Conservation (phyloP, 2,113 vertebrate genomes). For the Physeter macrocephalus region DNA sequence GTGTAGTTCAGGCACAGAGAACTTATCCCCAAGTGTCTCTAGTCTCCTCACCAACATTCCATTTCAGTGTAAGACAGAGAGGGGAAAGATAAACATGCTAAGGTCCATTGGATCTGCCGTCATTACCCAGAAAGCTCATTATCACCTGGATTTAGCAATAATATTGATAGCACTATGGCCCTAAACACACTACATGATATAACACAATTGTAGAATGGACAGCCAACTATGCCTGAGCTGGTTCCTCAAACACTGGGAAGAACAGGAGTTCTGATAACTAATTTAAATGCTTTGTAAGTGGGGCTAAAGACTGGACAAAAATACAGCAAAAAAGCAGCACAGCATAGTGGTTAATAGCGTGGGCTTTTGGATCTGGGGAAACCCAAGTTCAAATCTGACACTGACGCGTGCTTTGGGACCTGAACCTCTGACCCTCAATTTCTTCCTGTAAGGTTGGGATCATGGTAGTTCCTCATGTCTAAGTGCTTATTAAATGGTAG, state of each 20-base stretch:
- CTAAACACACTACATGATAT: not conserved
- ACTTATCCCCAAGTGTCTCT: not conserved
- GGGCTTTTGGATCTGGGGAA: not conserved
- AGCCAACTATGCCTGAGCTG: not conserved
- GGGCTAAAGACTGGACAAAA: not conserved
- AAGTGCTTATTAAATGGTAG: not conserved
- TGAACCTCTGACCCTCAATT: not conserved
- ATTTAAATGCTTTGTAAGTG: not conserved
- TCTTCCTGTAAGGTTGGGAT: not conserved
- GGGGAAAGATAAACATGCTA: not conserved
- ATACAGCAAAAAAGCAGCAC: not conserved
- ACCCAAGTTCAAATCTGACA: not conserved
- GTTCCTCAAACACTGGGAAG: not conserved
- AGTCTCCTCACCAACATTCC: not conserved
- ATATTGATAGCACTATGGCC: not conserved
- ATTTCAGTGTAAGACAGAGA: not conserved
- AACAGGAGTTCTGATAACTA: not conserved
- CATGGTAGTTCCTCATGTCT: not conserved
- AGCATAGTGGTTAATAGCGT: not conserved
- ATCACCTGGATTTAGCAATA: not conserved
- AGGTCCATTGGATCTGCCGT: not conserved
- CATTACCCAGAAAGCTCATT: not conserved
- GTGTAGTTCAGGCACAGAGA: not conserved
- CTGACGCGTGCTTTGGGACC: not conserved
- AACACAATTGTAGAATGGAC: not conserved